Evolutionary conservation across 1,140 invertebrate genomes (phyloP), one percentile per base, ranked within the genome.

Genomic region (Teleopsis dalmanni): DNA sequence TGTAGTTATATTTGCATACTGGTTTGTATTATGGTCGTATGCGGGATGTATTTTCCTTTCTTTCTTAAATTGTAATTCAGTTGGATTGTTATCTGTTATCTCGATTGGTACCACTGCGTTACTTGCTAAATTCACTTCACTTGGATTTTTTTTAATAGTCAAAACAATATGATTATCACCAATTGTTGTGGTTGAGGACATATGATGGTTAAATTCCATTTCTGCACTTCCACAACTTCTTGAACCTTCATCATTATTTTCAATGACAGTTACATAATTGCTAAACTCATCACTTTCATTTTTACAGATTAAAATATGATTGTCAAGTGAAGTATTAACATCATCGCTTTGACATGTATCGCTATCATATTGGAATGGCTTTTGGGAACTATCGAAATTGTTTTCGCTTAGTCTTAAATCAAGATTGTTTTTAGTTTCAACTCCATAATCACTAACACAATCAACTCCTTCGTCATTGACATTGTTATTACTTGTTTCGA

Each of bases 131-230:
- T 60, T 62, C 1, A 58, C 54, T 62, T 66, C 66, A 50, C 55
- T 61, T 19, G 62, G 65, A 4, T 58, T 68, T 52, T 68, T 68
- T 21, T 68, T 68, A 46, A 68, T 65, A 34, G 65, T 68, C 49
- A 68, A 41, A 3, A 68, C 60, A 18, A 68, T 63, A 34, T 68
- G 64, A 47, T 54, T 47, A 18, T 38, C 33, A n/a, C 41, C 48
- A 16, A 38, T 43, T 36, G 44, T 21, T 21, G 43, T n/a, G n/a
- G n/a, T 11, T 4, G 38, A 19, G 2, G 44, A 47, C 22, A 45
- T 47, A 29, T 51, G 44, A 3, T 26, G 37, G n/a, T 23, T 43
- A 6, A n/a, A n/a, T n/a, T n/a, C n/a, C n/a, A n/a, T n/a, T n/a
- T n/a, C n/a, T n/a, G n/a, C n/a, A n/a, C n/a, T n/a, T n/a, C n/a